A percentile compares a stretch with the other conserved stretches of the same genome.
Evolutionary conservation across 2,888 invertebrate species (phyloP).

Genomic region (Pseudeuparius sepicola): DNA sequence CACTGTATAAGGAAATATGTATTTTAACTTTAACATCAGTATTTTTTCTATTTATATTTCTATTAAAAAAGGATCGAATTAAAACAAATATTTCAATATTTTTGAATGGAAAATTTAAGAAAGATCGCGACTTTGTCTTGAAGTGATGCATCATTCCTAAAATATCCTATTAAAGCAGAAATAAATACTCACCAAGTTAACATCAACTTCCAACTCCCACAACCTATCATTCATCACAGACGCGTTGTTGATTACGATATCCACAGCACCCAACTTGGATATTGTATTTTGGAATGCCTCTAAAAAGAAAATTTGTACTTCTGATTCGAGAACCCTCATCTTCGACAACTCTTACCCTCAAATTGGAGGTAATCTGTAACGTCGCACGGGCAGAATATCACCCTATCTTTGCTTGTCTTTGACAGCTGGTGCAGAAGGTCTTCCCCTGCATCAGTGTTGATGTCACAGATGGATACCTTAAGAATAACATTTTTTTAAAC

Average conservation of each 20-base stretch:
- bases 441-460: constrained; percentile 60
- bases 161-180: too few relatives aligned
- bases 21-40: too few relatives aligned
- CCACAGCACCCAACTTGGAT: constrained; percentile 59
- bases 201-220: constrained; percentile 42
- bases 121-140: too few relatives aligned
- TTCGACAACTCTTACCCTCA: constrained; percentile 51
- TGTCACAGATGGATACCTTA: constrained; percentile 68
- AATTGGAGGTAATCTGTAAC: constrained; percentile 71
- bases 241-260: constrained; percentile 53
- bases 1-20: too few relatives aligned
- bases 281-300: constrained; percentile 66
- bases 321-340: neutral
- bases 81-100: too few relatives aligned
- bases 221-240: constrained; percentile 36
- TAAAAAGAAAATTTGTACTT: constrained; percentile 34
- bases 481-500: too few relatives aligned
- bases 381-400: constrained; percentile 64
- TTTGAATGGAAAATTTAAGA: too few relatives aligned
- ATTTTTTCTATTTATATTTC: too few relatives aligned
- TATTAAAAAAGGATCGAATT: too few relatives aligned
- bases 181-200: constrained; percentile 58
- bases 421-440: constrained; percentile 54
- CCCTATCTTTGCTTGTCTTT: constrained; percentile 58
- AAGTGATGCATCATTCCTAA: too few relatives aligned